Evolutionary conservation across 2,888 invertebrate species (phyloP).

Genomic region (Brenthis ino): DNA sequence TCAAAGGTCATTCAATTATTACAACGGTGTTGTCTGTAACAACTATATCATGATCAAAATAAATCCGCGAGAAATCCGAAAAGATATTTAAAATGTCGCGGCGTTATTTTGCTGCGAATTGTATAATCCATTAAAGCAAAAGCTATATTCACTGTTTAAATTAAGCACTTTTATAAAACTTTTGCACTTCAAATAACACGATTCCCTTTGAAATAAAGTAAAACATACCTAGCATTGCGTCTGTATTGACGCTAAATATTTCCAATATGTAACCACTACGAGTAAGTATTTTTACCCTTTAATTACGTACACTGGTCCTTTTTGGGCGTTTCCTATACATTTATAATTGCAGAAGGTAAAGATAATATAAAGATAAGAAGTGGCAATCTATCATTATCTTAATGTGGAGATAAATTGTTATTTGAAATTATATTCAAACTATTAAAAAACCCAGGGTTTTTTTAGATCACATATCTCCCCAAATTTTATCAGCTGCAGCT

Average conservation of each 20-base stretch:
- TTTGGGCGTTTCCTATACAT: constrained; percentile 4
- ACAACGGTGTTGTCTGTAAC: too few species aligned
- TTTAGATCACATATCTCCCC: too few species aligned
- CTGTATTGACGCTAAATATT: constrained; percentile 1
- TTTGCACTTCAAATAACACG: background rate
- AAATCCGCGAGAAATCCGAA: too few species aligned
- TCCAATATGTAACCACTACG: background rate
- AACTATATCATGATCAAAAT: too few species aligned
- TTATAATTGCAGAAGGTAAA: constrained; percentile 3
- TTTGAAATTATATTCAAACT: background rate
- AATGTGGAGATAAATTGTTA: constrained; percentile 1
- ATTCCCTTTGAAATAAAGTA: background rate
- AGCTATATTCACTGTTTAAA: too few species aligned
- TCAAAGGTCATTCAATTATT: too few species aligned
- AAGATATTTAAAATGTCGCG: too few species aligned
- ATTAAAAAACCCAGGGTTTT: background rate
- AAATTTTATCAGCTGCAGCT: too few species aligned
- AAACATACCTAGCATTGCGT: constrained; percentile 17
- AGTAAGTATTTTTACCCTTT: background rate
- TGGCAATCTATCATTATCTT: constrained; percentile 8
- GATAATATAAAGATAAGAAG: constrained; percentile 12
- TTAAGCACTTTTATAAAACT: background rate
- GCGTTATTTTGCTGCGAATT: too few species aligned
- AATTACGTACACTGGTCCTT: background rate
- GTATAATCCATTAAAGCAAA: too few species aligned